Evolutionary conservation across 2,888 invertebrate species (phyloP).

Genomic region (Scaptomyza polygonia): DNA sequence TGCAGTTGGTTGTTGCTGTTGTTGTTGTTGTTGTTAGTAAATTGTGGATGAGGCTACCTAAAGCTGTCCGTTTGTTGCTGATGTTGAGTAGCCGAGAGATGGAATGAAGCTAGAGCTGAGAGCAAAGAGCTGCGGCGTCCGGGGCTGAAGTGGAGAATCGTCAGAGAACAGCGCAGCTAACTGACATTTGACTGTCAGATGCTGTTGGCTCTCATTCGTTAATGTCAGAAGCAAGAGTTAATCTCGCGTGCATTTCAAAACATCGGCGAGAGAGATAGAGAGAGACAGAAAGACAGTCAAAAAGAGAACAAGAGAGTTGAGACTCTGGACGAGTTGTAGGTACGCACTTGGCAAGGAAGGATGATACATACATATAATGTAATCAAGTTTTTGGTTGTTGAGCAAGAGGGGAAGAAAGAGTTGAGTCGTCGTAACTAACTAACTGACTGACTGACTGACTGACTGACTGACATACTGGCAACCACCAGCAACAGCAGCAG

Average conservation of each 20-base stretch:
- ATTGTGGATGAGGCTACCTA: slow-evolving; percentile 34
- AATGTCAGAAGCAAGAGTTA: slow-evolving; percentile 79
- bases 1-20: slow-evolving; percentile 17
- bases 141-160: slow-evolving; percentile 8
- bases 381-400: slow-evolving; percentile 59
- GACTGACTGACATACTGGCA: slow-evolving; percentile 69
- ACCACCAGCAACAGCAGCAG: slow-evolving; percentile 51
- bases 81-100: slow-evolving; percentile 18
- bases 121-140: not conserved
- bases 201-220: slow-evolving; percentile 80
- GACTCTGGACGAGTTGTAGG: slow-evolving; percentile 44
- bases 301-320: slow-evolving; percentile 8
- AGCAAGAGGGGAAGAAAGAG: slow-evolving; percentile 25
- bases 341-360: slow-evolving; percentile 63
- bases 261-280: slow-evolving; percentile 31
- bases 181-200: slow-evolving; percentile 81
- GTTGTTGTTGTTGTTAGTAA: slow-evolving; percentile 1
- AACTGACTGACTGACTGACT: slow-evolving; percentile 55
- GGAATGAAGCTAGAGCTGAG: not conserved
- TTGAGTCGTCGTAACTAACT: slow-evolving; percentile 11
- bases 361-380: slow-evolving; percentile 48
- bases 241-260: slow-evolving; percentile 79
- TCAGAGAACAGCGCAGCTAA: slow-evolving; percentile 72
- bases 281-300: not conserved
- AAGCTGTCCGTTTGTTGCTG: slow-evolving; percentile 30